Evolutionary conservation across 2,888 invertebrate genomes (phyloP), one percentile per base, ranked within the genome.

Genomic region (Tolmerus cingulatus): DNA sequence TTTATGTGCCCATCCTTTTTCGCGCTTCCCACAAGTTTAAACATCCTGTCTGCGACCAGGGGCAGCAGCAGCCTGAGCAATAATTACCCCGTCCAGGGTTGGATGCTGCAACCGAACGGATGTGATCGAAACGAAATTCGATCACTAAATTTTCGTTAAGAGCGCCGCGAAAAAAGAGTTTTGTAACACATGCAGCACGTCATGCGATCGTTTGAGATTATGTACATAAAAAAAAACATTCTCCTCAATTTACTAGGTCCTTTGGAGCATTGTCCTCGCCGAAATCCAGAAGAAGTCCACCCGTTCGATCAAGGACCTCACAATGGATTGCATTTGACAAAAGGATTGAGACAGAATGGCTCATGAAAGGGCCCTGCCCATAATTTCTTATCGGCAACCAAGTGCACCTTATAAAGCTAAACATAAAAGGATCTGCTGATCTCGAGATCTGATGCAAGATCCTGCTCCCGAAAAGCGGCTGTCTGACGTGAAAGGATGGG

Each of bases 71-170:
- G 37, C 8, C n/a, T 51, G 3, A 51, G 16, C 51, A 51, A 51
- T 51, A 81, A 51, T 37, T 81, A 81, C 27, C 51, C 81, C n/a
- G 55, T n/a, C 34, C 51, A 51, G n/a, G 37, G 34, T 16, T 9
- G 27, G 23, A 19, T 66, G 66, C 66, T 66, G 27, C 66, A 23
- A 27, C 66, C 34, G 43, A 55, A 43, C 55, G 81, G 81, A 81
- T 81, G 81, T 81, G 81, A 81, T 81, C 81, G 55, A 66, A 30
- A 81, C 81, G 81, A 81, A 81, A 81, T 81, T 81, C 81, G 81
- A 81, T 81, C 81, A 30, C 27, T 34, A 30, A n/a, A 81, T 43
- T 51, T 55, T 43, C 5, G 34, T 79, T 34, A 16, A 81, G 81
- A 23, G 66, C 23, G 66, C 12, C 66, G 27, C 12, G 66, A 81